phyloP scores from a whole-genome alignment of 2,113 vertebrate genomes.

The Antennarius striatus region DNA sequence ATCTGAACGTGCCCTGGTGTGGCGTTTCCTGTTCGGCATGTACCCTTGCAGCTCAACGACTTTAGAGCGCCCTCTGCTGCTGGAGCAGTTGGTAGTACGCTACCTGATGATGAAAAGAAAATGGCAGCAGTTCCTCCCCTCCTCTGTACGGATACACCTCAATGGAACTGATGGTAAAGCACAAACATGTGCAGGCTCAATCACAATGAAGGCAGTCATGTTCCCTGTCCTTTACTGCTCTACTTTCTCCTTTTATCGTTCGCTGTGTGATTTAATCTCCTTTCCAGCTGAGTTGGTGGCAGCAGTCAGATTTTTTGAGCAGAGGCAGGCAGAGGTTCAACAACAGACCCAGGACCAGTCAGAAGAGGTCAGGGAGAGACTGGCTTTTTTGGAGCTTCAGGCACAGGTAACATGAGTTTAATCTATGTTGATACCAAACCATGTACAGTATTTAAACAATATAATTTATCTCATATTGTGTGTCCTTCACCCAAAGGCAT shows the following conservation, averaged over 20 bases:
- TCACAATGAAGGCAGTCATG: not conserved
- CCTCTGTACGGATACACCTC: slow-evolving; percentile 61
- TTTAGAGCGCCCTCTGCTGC: slow-evolving; percentile 77
- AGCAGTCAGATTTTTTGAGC: slow-evolving; percentile 77
- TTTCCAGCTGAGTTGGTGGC: slow-evolving; percentile 73
- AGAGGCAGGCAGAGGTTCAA: slow-evolving; percentile 60
- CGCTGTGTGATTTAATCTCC: not conserved
- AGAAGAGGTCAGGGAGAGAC: slow-evolving; percentile 65
- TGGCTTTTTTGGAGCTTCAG: slow-evolving; percentile 80
- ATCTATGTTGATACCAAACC: not conserved
- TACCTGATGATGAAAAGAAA: slow-evolving; percentile 81
- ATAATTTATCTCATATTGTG: not conserved
- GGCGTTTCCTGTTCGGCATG: slow-evolving; percentile 83
- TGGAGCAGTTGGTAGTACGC: slow-evolving; percentile 75
- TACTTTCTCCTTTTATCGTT: not conserved
- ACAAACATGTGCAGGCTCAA: not conserved
- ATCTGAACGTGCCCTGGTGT: slow-evolving; percentile 73
- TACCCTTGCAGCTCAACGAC: slow-evolving; percentile 80
- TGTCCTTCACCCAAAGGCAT: too few relatives aligned
- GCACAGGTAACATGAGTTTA: slow-evolving; percentile 70
- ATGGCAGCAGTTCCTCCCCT: slow-evolving; percentile 79
- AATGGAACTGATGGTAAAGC: slow-evolving; percentile 81
- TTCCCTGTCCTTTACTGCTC: not conserved
- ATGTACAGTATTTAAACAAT: not conserved
- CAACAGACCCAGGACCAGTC: slow-evolving; percentile 52